Base-by-base conservation (phyloP, 2,888 invertebrate genomes). In the Cephus rjabovi region DNA sequence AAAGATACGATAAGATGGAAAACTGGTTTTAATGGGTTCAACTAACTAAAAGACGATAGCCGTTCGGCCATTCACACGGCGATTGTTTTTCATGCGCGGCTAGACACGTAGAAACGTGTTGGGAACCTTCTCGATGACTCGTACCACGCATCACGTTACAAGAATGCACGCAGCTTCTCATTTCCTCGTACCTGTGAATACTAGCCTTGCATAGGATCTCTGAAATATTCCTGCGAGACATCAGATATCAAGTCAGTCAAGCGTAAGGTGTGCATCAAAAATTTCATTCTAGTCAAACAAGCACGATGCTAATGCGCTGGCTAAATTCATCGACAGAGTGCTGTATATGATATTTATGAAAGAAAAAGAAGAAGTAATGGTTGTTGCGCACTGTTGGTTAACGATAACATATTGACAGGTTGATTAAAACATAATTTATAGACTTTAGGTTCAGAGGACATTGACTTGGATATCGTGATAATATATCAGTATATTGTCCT, bases 241-340 rank as follows among this genome's bases (percentile, higher is more conserved):
- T 56, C 15, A 56, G 56, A 56, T 56, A 56, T 23, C 56, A 23
- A 23, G 56, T 56, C 23, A 56, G 56, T 71, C 40, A 6, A 74
- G 31, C 30, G 37, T 74, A 11, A 76, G 33, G 30, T 37, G 15
- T 71, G 15, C 70, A 76, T 71, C 69, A 35, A 76, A 70, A 35
- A 70, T 76, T 71, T 70, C 3, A 33, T 71, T 69, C 70, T 35
- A 71, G 73, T 76, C 56, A 56, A 56, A 56, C 56, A 56, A 56
- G 56, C 56, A 56, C 56, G 23, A 2, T 23, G 56, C 15, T 56
- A 23, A 56, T 56, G 56, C 56, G 23, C 56, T 9, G 56, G 23
- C 6, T 23, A 56, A 56, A 56, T 56, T 56, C 56, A 9, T 56
- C 56, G 56, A 23, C 56, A 23, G 56, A 15, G 4, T 23, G 56